Base-by-base conservation (phyloP, 2,113 vertebrate species). In the Myrmecobius fasciatus region DNA sequence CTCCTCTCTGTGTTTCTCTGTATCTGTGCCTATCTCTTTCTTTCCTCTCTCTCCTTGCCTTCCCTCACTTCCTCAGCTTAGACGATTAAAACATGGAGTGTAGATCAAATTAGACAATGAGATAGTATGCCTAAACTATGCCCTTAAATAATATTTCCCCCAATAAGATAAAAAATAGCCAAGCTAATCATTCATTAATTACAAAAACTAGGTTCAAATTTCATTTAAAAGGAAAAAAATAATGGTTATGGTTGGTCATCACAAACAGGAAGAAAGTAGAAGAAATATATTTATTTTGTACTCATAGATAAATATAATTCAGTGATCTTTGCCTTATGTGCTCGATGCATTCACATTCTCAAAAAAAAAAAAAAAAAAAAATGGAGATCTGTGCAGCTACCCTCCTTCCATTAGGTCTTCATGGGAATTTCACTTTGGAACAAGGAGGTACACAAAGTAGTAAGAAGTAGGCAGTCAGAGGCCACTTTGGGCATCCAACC, bases 161-260 rank as follows among this genome's bases (percentile, higher is more conserved):
- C 54, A 0, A 28, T 89, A 52, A 93, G 92, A 52, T 47, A 31
- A 93, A 96, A 95, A 53, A 83, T 36, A 31, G 89, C 52, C 96
- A 93, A 94, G 20, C 17, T 43, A 43, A 67, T 67, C 2, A 22
- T 83, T 20, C 67, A 43, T 7, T 43, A 24, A 22, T 22, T 83
- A 83, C 36, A 43, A n/a, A n/a, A 26, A n/a, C 36, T n/a, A 83
- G 22, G 67, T 83, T 83, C 36, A 83, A 1, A 8, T 7, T 83
- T 83, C 67, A 83, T 83, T 83, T 83, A 43, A 83, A 83, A 43
- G 67, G 20, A 83, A 17, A 43, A 43, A 43, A 43, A 83, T 83
- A 83, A 83, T 83, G 36, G n/a, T 83, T 83, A 7, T 83, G 7
- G 5, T 43, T 83, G 36, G 4, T n/a, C 14, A 22, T 43, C 20